Base-by-base conservation (phyloP, 2,888 invertebrate species). In the Trissolcus japonicus region DNA sequence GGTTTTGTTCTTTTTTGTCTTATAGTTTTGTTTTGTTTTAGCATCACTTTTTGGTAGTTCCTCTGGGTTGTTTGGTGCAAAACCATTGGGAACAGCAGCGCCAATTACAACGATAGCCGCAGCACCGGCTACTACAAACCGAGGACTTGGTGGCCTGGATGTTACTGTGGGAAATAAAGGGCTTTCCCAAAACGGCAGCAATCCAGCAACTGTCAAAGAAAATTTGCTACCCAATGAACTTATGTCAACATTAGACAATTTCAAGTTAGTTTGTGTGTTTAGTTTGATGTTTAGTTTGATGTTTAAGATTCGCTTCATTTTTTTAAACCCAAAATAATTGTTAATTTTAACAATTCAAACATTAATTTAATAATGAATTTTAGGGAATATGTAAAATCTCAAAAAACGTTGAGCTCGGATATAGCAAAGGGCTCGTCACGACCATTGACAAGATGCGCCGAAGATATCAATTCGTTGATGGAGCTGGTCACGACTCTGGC, bases 371-470 rank as follows among this genome's bases (percentile, higher is more conserved):
- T 2, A 19, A 19, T 19, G 19, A 19, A 2, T 19, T 35, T 13
- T 21, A 92, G 92, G 80, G 93, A 93, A 69, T 94, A 95, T 87
- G 94, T 97, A 0, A 96, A 96, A 90, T 94, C 94, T 71, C 96
- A 97, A 86, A 97, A 97, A 88, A 91, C 92, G 0, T 90, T 94
- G 41, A 94, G 95, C 76, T 95, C 96, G 0, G 96, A 96, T 84
- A 94, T 97, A 54, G 94, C 95, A 83, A 90, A 95, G 65, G 93
- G 92, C 82, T 93, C 93, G 0, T 90, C 92, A 0, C 91, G 93
- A 82, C 92, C 93, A 9, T 90, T 93, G 80, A 90, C 90, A 72
- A 92, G 92, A 86, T 92, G 93, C 13, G 91, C 92, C 59, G 92
- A 92, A 83, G 93, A 94, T 82, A 92, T 92, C n/a, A 91, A 91